Percentiles rank a stretch among this genome's conserved stretches.
Evolutionary conservation across 2,113 vertebrate genomes (phyloP).

Genomic region (Tylochromis polylepis): DNA sequence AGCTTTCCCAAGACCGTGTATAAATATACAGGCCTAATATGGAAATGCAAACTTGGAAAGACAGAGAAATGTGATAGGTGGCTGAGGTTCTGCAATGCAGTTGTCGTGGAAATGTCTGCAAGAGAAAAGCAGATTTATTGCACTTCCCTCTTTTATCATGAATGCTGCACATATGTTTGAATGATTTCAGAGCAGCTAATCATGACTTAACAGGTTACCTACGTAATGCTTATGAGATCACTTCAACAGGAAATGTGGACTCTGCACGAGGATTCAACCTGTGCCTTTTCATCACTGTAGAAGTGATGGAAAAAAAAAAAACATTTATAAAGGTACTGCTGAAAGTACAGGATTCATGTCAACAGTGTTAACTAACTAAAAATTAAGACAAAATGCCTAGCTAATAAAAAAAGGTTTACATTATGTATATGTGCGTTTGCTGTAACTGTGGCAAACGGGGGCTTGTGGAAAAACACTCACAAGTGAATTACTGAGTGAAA

Average conservation of each 20-base stretch:
- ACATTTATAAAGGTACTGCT: not conserved
- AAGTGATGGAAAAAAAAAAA: not conserved
- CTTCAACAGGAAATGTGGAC: not conserved
- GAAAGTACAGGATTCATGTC: not conserved
- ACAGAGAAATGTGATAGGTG: not conserved
- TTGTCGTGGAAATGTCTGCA: not conserved
- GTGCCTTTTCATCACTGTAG: not conserved
- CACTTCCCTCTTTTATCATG: not conserved
- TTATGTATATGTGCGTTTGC: not conserved
- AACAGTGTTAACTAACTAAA: not conserved
- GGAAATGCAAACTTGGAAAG: slow-evolving; percentile 2
- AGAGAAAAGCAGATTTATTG: not conserved
- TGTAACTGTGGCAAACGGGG: not conserved
- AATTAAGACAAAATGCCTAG: not conserved
- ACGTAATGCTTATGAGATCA: not conserved
- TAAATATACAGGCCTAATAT: slow-evolving; percentile 48
- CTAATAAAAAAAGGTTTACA: not conserved
- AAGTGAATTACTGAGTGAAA: not conserved
- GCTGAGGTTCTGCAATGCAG: not conserved
- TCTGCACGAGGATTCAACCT: not conserved
- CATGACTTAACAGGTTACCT: not conserved
- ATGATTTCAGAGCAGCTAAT: not conserved
- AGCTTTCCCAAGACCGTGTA: slow-evolving; percentile 31
- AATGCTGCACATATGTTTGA: not conserved
- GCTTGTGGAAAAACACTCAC: not conserved